These are phyloP conservation scores for Drosophila nigritarsus DNA, from an alignment of 2,888 invertebrate species.

Conservation along the genomic window DNA sequence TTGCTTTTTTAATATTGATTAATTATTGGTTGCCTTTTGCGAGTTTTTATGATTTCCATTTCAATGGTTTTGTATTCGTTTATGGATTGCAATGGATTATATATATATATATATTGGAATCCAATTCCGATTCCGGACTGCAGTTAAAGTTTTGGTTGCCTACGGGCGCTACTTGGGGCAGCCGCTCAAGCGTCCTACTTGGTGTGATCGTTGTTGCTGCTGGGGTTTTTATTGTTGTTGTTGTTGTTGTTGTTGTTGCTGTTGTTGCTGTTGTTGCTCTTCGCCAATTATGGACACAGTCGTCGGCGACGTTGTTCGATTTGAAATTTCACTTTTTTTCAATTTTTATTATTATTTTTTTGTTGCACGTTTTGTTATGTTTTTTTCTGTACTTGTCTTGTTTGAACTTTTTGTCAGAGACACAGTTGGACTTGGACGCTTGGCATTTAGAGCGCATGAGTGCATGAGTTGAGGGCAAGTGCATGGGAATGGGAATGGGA, in stretches of 20 bases:
- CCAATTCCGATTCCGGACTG: conserved; percentile 44
- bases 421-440: conserved; percentile 23
- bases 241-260: conserved; percentile 21
- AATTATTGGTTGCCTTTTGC: conserved; percentile 46
- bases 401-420: conserved; percentile 44
- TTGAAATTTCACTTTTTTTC: conserved; percentile 64
- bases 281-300: conserved; percentile 65
- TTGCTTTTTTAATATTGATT: conserved; percentile 31
- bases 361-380: conserved; percentile 4
- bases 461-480: conserved; percentile 42
- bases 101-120: conserved; percentile 10
- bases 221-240: conserved; percentile 22
- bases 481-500: conserved; percentile 52
- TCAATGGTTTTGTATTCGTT: conserved; percentile 47
- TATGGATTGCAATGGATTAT: conserved; percentile 38
- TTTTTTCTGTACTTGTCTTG: conserved; percentile 21
- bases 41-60: conserved; percentile 58
- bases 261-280: conserved; percentile 39
- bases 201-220: conserved; percentile 22
- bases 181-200: conserved; percentile 68
- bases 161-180: conserved; percentile 41
- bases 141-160: conserved; percentile 12
- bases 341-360: conserved; percentile 15
- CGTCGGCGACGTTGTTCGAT: conserved; percentile 36
- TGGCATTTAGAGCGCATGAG: conserved; percentile 44